Evolutionary conservation across 2,113 vertebrate species (phyloP).

Genomic region (Potamarius usumacintae): DNA sequence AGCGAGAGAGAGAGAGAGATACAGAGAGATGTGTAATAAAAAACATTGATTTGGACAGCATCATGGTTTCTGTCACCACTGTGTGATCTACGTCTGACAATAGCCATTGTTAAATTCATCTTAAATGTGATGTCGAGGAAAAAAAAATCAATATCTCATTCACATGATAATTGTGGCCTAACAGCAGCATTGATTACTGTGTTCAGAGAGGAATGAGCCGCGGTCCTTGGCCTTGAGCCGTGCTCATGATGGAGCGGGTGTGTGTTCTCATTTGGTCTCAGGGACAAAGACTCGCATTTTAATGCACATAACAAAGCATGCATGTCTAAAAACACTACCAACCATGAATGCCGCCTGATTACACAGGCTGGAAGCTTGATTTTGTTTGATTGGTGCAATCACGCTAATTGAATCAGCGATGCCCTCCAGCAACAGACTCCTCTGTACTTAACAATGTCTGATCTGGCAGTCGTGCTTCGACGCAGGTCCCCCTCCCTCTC

Average conservation of each 20-base stretch:
- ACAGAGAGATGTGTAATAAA: not conserved
- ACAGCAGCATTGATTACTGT: slow-evolving; percentile 43
- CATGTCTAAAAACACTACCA: not conserved
- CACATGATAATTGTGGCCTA: slow-evolving; percentile 58
- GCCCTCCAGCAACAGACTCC: slow-evolving; percentile 30
- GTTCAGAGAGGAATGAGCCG: not conserved
- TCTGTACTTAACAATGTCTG: slow-evolving; percentile 38
- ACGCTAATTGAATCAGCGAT: slow-evolving; percentile 32
- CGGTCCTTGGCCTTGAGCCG: slow-evolving; percentile 26
- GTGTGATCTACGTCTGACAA: slow-evolving; percentile 34
- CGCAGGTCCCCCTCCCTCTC: not conserved
- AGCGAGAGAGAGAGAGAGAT: not conserved
- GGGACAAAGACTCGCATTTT: slow-evolving; percentile 28
- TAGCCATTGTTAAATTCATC: slow-evolving; percentile 40
- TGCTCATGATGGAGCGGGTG: slow-evolving; percentile 6
- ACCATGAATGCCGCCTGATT: slow-evolving; percentile 27
- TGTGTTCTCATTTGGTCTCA: slow-evolving; percentile 18
- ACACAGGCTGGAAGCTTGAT: slow-evolving; percentile 18
- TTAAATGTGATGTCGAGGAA: slow-evolving; percentile 46
- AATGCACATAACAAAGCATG: slow-evolving; percentile 17
- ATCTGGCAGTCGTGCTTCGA: slow-evolving; percentile 19
- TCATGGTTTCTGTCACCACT: slow-evolving; percentile 33
- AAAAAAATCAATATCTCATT: slow-evolving; percentile 64
- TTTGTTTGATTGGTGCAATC: slow-evolving; percentile 51
- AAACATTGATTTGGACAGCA: slow-evolving; percentile 47